These are phyloP conservation scores for Mimas tiliae DNA, from an alignment of 2,888 invertebrate genomes.

Conservation along the genomic window DNA sequence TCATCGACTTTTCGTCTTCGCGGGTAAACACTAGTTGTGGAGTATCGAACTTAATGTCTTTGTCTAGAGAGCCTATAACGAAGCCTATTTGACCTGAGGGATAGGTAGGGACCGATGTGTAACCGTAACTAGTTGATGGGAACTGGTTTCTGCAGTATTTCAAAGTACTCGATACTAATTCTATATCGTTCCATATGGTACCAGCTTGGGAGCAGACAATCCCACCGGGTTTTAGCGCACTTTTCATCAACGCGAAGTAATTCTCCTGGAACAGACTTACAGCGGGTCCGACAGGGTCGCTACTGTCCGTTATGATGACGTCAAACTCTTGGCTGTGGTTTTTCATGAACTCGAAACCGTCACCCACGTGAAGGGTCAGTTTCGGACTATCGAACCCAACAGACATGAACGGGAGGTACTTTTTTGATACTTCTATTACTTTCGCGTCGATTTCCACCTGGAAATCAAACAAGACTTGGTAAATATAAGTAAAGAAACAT, in stretches of 20 bases:
- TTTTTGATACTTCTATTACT: conserved; percentile 95
- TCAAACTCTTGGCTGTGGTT: conserved; percentile 94
- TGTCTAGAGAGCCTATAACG: conserved; percentile 92
- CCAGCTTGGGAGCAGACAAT: conserved; percentile 97
- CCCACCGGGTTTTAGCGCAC: conserved; percentile 93
- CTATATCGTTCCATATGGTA: conserved; percentile 91
- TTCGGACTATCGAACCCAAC: conserved; percentile 93
- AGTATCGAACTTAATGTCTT: conserved; percentile 86
- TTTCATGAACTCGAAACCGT: conserved; percentile 98
- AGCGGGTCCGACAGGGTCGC: conserved; percentile 96
- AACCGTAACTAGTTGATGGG: conserved; percentile 91
- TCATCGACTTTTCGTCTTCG: conserved; percentile 88
- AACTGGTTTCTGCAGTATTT: conserved; percentile 91
- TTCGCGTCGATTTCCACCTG: conserved; percentile 98
- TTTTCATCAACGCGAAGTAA: conserved; percentile 93
- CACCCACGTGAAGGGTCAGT: conserved; percentile 92
- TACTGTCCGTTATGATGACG: conserved; percentile 99
- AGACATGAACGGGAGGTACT: conserved; percentile 96
- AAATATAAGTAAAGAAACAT: no score
- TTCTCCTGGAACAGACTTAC: conserved; percentile 89
- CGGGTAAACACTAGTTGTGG: conserved; percentile 87
- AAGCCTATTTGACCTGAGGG: conserved; percentile 99
- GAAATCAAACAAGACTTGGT: conserved; percentile 35
- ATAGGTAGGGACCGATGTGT: conserved; percentile 96
- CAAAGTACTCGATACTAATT: conserved; percentile 90